Evolutionary conservation across 2,797 vertebrate species (phyloP).

Genomic region (Acridotheres tristis): DNA sequence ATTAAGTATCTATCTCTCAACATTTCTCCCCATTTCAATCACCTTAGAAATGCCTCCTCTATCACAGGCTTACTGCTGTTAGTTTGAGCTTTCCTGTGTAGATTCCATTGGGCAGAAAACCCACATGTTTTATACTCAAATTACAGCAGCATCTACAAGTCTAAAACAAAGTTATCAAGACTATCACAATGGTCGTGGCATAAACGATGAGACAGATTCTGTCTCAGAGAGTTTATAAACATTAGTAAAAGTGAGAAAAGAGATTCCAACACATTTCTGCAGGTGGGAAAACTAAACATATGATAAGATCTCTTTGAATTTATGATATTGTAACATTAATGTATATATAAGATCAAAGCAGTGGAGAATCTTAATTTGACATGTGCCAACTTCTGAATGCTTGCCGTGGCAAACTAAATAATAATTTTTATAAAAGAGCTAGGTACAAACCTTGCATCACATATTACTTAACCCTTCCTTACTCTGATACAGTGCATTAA

Average conservation of each 20-base stretch:
- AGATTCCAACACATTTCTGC: neutral
- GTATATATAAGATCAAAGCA: neutral
- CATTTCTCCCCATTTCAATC: neutral
- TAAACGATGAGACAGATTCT: neutral
- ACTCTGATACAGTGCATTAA: neutral
- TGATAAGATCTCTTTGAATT: neutral
- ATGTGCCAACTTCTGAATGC: neutral
- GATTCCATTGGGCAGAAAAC: neutral
- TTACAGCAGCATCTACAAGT: neutral
- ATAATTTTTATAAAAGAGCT: neutral
- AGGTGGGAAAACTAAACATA: neutral
- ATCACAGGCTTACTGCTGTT: neutral
- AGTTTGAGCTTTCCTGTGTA: neutral
- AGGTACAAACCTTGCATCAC: neutral
- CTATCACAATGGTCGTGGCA: neutral
- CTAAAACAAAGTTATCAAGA: neutral
- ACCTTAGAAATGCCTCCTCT: neutral
- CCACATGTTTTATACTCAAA: neutral
- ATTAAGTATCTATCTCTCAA: neutral
- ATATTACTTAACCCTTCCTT: neutral
- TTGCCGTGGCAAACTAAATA: neutral
- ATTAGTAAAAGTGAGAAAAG: neutral
- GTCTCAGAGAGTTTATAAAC: neutral
- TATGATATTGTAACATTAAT: neutral
- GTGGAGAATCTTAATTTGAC: neutral